Conservation (phyloP, 2,797 vertebrate species). For the Gastrophryne carolinensis region DNA sequence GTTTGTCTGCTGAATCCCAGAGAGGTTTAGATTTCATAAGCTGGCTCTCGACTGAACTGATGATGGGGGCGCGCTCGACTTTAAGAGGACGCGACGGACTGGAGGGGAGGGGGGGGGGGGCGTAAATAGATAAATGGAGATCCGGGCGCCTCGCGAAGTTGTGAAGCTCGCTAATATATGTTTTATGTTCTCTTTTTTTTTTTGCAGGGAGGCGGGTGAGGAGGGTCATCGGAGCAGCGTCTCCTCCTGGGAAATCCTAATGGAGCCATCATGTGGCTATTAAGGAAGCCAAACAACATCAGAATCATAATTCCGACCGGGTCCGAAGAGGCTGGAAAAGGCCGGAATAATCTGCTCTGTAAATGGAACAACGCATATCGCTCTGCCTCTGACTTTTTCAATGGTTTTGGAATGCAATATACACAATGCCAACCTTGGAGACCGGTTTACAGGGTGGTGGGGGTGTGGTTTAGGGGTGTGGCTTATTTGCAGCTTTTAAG, state of each 20-base stretch:
- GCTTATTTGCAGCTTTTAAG: too few relatives aligned
- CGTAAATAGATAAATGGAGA: conserved; percentile 6
- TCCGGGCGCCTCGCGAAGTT: neutral
- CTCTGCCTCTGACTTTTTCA: too few relatives aligned
- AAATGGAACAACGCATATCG: too few relatives aligned
- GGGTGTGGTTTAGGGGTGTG: too few relatives aligned
- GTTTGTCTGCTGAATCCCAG: conserved; percentile 1
- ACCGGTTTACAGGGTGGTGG: too few relatives aligned
- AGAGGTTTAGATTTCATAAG: conserved; percentile 22
- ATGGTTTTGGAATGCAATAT: too few relatives aligned
- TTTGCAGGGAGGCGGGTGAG: neutral
- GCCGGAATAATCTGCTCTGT: too few relatives aligned
- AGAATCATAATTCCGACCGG: neutral
- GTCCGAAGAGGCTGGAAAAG: too few relatives aligned
- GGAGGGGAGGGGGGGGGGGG: neutral
- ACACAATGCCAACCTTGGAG: too few relatives aligned
- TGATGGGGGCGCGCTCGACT: neutral
- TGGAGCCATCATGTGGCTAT: neutral
- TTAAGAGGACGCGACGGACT: neutral
- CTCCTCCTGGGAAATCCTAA: neutral
- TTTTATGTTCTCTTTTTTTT: neutral
- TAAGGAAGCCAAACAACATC: neutral
- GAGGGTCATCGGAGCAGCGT: neutral
- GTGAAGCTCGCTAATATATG: neutral
- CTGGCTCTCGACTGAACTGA: neutral